Evolutionary conservation across 2,113 vertebrate species (phyloP).

Genomic region (Spea bombifrons): DNA sequence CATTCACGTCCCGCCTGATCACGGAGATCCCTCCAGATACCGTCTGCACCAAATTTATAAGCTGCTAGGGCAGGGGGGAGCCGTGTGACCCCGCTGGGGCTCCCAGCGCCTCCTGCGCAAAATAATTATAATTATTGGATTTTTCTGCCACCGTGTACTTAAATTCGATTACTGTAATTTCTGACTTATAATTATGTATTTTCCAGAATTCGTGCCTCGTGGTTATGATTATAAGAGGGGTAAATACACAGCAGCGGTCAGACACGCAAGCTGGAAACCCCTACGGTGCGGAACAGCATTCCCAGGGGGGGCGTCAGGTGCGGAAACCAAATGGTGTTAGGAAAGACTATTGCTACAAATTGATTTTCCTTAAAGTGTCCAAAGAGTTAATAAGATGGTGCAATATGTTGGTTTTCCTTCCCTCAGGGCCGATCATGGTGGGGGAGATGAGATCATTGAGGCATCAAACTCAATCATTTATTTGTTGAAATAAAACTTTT

Average conservation of each 20-base stretch:
- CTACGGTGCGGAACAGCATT: neutral
- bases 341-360: neutral
- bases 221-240: neutral
- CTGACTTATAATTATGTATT: constrained; percentile 24
- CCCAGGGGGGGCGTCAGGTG: neutral
- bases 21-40: neutral
- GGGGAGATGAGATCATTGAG: too few relatives aligned
- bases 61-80: neutral
- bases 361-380: too few relatives aligned
- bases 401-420: too few relatives aligned
- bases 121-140: neutral
- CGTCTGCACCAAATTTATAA: neutral
- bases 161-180: neutral
- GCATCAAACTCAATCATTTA: too few relatives aligned
- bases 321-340: neutral
- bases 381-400: too few relatives aligned
- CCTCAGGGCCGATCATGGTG: too few relatives aligned
- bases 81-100: neutral
- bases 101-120: neutral
- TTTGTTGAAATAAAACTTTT: too few relatives aligned
- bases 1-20: neutral
- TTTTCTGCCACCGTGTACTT: neutral
- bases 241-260: neutral
- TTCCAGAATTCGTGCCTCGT: neutral
- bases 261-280: neutral